Percentiles rank a stretch among this genome's conserved stretches.
Evolutionary conservation across 2,113 vertebrate species (phyloP).

Genomic region (Corvus hawaiiensis): DNA sequence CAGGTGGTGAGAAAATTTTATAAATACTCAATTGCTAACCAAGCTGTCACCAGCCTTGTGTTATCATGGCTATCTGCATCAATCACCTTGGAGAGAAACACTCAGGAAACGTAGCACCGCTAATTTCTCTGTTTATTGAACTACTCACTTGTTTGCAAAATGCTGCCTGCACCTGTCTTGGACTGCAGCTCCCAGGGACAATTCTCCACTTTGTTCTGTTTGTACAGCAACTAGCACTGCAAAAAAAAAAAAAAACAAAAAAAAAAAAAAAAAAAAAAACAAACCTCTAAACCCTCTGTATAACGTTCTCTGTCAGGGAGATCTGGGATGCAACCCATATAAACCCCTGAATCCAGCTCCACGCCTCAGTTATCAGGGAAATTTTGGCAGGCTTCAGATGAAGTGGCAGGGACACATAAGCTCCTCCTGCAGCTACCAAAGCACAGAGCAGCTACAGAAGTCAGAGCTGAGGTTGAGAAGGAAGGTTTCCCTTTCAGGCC

Average conservation of each 20-base stretch:
- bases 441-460: neutral
- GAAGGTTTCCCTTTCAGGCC: neutral
- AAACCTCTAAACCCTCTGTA: neutral
- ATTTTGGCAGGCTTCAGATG: neutral
- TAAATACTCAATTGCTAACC: neutral
- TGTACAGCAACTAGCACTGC: neutral
- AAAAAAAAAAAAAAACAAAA: neutral
- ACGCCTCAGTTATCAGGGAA: neutral
- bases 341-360: neutral
- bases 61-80: neutral
- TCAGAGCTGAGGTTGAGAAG: neutral
- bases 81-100: neutral
- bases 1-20: neutral
- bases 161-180: neutral
- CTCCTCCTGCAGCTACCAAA: neutral
- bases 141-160: neutral
- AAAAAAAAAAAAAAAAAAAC: neutral
- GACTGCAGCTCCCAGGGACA: neutral
- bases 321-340: neutral
- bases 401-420: neutral
- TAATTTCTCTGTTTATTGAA: neutral
- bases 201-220: neutral
- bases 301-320: accelerated
- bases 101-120: neutral
- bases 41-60: neutral